Conservation (phyloP, 2,888 invertebrate species). For the Eilema depressum region DNA sequence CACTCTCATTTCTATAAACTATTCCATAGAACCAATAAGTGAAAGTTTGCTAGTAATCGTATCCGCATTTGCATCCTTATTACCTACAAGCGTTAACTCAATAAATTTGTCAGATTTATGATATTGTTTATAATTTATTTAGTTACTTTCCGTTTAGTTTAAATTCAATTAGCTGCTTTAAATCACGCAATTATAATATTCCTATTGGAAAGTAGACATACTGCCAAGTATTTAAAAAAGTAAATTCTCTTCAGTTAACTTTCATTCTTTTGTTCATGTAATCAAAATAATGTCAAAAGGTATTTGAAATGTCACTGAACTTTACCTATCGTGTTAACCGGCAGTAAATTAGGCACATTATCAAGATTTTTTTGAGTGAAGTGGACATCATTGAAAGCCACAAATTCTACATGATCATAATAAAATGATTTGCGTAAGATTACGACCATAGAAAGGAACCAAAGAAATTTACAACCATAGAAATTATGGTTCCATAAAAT, state of each 20-base stretch:
- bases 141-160: slow-evolving; percentile 4
- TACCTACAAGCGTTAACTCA: slow-evolving; percentile 2
- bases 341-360: background rate
- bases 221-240: background rate
- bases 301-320: slow-evolving; percentile 13
- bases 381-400: background rate
- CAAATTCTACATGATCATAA: background rate
- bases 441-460: too few species aligned
- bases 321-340: background rate
- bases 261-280: slow-evolving; percentile 5
- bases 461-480: too few species aligned
- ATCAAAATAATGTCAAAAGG: slow-evolving; percentile 6
- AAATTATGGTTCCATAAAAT: background rate
- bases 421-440: background rate
- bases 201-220: slow-evolving; percentile 10
- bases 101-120: slow-evolving; percentile 22
- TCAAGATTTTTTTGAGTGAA: background rate
- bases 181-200: background rate
- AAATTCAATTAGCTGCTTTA: background rate
- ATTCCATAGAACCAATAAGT: slow-evolving; percentile 27
- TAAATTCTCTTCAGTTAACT: background rate
- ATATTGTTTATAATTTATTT: slow-evolving; percentile 12
- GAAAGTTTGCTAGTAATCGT: slow-evolving; percentile 37
- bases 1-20: slow-evolving; percentile 39
- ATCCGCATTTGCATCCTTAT: slow-evolving; percentile 19